Evolutionary conservation across 2,797 vertebrate genomes (phyloP), one percentile per base, ranked within the genome.

Genomic region (Paedocypris micromegethes): DNA sequence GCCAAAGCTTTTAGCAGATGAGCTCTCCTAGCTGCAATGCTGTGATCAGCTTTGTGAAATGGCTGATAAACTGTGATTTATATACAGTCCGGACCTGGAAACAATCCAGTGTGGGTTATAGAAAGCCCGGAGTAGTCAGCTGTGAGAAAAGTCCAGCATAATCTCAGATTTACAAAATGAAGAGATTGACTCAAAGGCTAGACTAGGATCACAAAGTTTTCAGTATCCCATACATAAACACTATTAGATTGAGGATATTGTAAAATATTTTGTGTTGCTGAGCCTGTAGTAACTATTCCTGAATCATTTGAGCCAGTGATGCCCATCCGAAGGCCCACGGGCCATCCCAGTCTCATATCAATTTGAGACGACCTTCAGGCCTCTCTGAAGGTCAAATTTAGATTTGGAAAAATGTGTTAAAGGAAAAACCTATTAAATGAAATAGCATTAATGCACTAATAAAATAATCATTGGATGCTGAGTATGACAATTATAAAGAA

Each of bases 121-220:
- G 68, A 74, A 75, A 68, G 66, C 55, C 58, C 48, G 47, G 7
- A 52, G 39, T 45, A 59, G 77, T 79, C 75, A 78, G 71, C 64
- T 77, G 67, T 55, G 56, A 64, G 71, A 58, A 38, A 51, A 38
- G 64, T 45, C 38, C 63, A 48, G 62, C 73, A 55, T 58, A 56
- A 70, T 67, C 67, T 52, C 57, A 72, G 64, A 52, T 63, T 58
- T 64, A 23, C 64, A 77, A 76, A 74, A 81, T 76, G 58, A 58
- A 5, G 58, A 68, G 67, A 77, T 79, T 81, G 74, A 47, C 45
- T 65, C 66, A 70, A 73, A 76, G 74, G 72, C 72, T 56, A 68
- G 45, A 64, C 68, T 72, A 62, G 38, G 54, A 61, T 68, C 65
- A 43, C 50, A 64, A 64, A 53, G 57, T 59, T 58, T 61, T 9